phyloP scores from a whole-genome alignment of 2,797 vertebrate species.

The Benthosema pterotum region DNA sequence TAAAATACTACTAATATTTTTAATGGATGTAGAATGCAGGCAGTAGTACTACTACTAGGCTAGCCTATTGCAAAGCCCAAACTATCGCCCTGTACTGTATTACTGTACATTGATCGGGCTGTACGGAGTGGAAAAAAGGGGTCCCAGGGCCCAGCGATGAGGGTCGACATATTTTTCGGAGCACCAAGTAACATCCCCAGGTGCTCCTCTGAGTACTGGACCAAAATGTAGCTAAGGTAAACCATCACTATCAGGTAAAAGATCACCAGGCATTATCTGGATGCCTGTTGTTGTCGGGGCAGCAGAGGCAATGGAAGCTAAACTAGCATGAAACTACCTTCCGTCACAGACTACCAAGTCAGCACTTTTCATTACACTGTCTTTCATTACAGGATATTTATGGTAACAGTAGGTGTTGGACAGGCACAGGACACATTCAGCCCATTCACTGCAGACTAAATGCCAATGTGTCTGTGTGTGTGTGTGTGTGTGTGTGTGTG shows the following conservation, averaged over 20 bases:
- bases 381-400: slow-evolving; percentile 79
- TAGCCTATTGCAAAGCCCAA: too few species aligned
- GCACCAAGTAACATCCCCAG: too few species aligned
- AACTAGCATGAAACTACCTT: slow-evolving; percentile 73
- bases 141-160: too few species aligned
- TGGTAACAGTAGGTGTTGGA: slow-evolving; percentile 59
- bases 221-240: too few species aligned
- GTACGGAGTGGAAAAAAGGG: too few species aligned
- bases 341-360: slow-evolving; percentile 68
- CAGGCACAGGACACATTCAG: slow-evolving; percentile 62
- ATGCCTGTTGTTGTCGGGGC: slow-evolving; percentile 25
- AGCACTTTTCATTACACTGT: slow-evolving; percentile 72
- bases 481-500: slow-evolving; percentile 15
- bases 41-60: too few species aligned
- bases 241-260: background rate
- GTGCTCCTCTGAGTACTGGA: too few species aligned
- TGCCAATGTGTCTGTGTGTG: slow-evolving; percentile 1
- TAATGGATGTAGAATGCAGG: too few species aligned
- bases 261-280: slow-evolving; percentile 31
- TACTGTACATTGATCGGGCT: too few species aligned
- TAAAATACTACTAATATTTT: too few species aligned
- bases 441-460: slow-evolving; percentile 62
- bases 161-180: too few species aligned
- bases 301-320: slow-evolving; percentile 62
- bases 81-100: too few species aligned